Conservation (phyloP, 2,797 vertebrate genomes). For the Masticophis lateralis region DNA sequence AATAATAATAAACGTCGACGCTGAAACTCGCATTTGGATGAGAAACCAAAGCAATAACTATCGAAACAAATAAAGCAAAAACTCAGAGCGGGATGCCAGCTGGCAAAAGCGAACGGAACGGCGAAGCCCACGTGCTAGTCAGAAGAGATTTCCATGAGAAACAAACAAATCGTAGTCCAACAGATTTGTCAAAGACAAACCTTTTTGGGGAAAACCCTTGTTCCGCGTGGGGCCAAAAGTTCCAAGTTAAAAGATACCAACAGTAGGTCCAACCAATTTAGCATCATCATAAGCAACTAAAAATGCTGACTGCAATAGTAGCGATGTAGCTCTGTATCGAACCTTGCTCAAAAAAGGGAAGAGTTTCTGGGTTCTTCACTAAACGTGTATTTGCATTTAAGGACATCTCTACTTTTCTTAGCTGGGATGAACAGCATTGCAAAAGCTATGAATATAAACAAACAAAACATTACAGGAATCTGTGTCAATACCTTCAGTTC, state of each 20-base stretch:
- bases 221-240: no score
- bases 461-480: not conserved
- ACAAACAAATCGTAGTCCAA: not conserved
- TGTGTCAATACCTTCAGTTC: not conserved
- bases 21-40: not conserved
- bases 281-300: not conserved
- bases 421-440: not conserved
- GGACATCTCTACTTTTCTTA: not conserved
- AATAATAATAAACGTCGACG: not conserved
- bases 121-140: not conserved
- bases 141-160: not conserved
- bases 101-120: not conserved
- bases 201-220: not conserved
- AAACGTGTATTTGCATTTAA: not conserved
- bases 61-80: not conserved
- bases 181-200: not conserved
- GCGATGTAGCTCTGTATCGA: not conserved
- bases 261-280: not conserved
- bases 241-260: no score
- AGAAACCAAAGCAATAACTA: not conserved
- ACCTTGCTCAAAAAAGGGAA: not conserved
- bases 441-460: not conserved
- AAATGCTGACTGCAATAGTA: not conserved
- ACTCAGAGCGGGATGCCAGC: not conserved
- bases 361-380: not conserved